A percentile compares a stretch with the other conserved stretches of the same genome.
These are phyloP conservation scores for Sylvia atricapilla DNA, from an alignment of 2,113 vertebrate species.

Conservation along the genomic window DNA sequence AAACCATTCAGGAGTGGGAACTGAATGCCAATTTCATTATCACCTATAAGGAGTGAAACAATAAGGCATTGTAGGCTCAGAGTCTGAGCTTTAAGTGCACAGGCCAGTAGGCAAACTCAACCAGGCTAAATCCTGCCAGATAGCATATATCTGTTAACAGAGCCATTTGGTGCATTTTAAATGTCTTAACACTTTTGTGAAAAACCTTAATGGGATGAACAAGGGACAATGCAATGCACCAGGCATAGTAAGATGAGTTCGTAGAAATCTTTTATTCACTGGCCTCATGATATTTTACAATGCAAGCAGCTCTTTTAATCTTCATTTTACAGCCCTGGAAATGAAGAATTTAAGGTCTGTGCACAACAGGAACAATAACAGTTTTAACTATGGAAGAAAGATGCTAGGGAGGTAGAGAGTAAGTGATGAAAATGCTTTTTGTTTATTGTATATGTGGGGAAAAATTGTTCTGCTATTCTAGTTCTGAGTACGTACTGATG, in stretches of 20 bases:
- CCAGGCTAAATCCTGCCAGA: not conserved
- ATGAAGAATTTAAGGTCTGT: not conserved
- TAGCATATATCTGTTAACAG: not conserved
- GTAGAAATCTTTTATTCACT: not conserved
- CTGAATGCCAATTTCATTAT: constrained; percentile 36
- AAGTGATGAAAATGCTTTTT: not conserved
- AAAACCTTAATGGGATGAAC: not conserved
- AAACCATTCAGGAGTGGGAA: constrained; percentile 42
- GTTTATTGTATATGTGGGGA: not conserved
- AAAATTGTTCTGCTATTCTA: not conserved
- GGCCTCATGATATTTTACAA: not conserved
- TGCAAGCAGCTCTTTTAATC: not conserved
- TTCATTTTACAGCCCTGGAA: not conserved
- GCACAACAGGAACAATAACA: not conserved
- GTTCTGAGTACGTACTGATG: not conserved
- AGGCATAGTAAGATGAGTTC: not conserved
- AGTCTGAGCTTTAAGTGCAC: not conserved
- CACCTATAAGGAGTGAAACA: constrained; percentile 49
- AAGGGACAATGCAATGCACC: not conserved
- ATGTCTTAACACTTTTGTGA: not conserved
- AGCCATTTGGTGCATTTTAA: not conserved
- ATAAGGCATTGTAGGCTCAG: constrained; percentile 45
- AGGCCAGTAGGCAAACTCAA: not conserved
- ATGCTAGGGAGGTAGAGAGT: not conserved
- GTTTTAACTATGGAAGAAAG: not conserved